Evolutionary conservation across 2,888 invertebrate species (phyloP).

Genomic region (Dinocampus coccinellae): DNA sequence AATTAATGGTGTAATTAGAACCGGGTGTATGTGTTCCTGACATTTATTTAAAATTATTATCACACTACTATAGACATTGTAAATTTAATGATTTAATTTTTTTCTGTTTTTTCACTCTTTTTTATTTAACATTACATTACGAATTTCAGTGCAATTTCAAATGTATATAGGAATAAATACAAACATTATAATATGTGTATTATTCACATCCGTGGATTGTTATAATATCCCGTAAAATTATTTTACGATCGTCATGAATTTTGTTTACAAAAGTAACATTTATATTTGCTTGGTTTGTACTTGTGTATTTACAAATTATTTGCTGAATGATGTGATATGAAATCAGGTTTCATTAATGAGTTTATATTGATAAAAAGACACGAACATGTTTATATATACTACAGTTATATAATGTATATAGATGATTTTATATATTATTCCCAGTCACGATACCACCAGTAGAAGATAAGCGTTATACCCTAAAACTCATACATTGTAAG

Average conservation of each 20-base stretch:
- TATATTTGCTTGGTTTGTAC: not conserved
- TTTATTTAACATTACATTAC: not conserved
- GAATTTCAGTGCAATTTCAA: not conserved
- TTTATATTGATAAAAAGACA: slow-evolving; percentile 1
- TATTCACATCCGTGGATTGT: not conserved
- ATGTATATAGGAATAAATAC: not conserved
- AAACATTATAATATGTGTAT: no score
- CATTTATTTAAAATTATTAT: slow-evolving; percentile 7
- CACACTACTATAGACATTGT: not conserved
- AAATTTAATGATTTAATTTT: slow-evolving; percentile 17
- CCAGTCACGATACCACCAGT: slow-evolving; percentile 30
- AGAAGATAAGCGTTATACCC: slow-evolving; percentile 34
- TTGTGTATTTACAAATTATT: not conserved
- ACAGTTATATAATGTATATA: not conserved
- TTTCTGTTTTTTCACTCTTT: slow-evolving; percentile 1
- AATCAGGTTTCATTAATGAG: not conserved
- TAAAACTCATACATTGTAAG: slow-evolving; percentile 7
- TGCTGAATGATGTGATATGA: not conserved
- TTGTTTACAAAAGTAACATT: not conserved
- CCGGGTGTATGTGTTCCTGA: not conserved
- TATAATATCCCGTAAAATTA: not conserved
- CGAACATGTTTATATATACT: slow-evolving; percentile 10
- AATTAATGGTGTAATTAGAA: slow-evolving; percentile 7
- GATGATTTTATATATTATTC: slow-evolving; percentile 34
- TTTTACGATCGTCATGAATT: not conserved